A percentile compares a stretch with the other conserved stretches of the same genome.
Conservation (phyloP, 2,797 vertebrate genomes). For the Anguilla anguilla region DNA sequence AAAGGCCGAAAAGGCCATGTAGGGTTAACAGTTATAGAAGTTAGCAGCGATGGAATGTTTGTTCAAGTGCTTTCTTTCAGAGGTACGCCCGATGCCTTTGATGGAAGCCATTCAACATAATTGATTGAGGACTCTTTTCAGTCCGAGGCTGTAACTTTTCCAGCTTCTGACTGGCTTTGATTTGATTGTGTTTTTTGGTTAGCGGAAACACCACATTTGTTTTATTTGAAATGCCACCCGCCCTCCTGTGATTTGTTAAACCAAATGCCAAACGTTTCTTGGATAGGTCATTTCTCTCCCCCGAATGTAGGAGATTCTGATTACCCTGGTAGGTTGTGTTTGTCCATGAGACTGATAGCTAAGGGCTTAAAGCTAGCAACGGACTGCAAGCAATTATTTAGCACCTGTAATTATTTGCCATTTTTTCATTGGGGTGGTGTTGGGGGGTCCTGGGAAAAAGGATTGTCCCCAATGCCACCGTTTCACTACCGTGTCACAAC, state of each 20-base stretch:
- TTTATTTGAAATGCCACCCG: background rate
- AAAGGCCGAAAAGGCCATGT: background rate
- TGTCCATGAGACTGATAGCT: background rate
- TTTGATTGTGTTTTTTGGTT: background rate
- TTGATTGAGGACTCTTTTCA: background rate
- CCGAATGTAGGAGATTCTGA: background rate
- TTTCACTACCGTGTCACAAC: background rate
- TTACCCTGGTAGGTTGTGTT: background rate
- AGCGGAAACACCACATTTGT: background rate
- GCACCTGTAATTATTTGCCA: no score
- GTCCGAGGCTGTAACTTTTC: background rate
- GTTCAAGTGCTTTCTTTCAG: background rate
- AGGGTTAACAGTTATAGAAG: background rate
- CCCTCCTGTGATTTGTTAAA: background rate
- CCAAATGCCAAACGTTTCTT: background rate
- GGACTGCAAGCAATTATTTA: no score
- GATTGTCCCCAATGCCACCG: no score
- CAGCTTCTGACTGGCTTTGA: background rate
- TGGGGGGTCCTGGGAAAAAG: background rate
- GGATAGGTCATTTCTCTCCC: background rate
- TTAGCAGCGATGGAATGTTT: background rate
- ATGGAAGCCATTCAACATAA: background rate
- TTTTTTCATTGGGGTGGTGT: background rate
- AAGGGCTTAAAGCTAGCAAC: background rate
- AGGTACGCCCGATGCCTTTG: background rate